Percentiles rank a stretch among this genome's conserved stretches.
These are phyloP conservation scores for Heliconius congener DNA, from an alignment of 1,140 invertebrate genomes.

Conservation along the genomic window DNA sequence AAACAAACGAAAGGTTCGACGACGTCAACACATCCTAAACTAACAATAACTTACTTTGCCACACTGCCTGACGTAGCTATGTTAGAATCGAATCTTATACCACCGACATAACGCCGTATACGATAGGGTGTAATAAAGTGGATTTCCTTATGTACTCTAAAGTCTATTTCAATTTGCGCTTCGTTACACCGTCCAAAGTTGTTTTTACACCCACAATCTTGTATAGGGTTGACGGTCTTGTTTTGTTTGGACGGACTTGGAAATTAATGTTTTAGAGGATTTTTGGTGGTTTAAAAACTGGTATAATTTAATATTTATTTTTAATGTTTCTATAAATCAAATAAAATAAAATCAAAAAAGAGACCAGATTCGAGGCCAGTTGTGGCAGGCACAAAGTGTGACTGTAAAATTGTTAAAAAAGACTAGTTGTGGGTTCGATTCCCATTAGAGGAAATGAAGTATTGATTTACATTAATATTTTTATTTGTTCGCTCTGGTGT, in stretches of 20 bases:
- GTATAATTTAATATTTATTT: too few species aligned
- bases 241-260: background rate
- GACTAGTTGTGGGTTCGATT: too few species aligned
- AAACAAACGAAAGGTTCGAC: constrained; percentile 31
- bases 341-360: too few species aligned
- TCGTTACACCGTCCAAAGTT: constrained; percentile 37
- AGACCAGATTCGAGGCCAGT: too few species aligned
- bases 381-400: too few species aligned
- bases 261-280: background rate
- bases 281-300: background rate
- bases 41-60: constrained; percentile 30
- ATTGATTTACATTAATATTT: too few species aligned
- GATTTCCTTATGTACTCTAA: constrained; percentile 35
- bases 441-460: too few species aligned
- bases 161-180: constrained; percentile 42
- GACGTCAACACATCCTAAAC: constrained; percentile 43
- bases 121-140: constrained; percentile 29
- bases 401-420: too few species aligned
- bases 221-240: background rate
- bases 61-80: background rate
- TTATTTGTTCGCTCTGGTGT: too few species aligned
- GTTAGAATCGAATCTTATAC: constrained; percentile 29
- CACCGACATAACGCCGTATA: constrained; percentile 3
- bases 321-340: too few species aligned
- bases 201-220: constrained; percentile 29